Conservation (phyloP, 1,140 invertebrate species). For the Drosophila orosa region DNA sequence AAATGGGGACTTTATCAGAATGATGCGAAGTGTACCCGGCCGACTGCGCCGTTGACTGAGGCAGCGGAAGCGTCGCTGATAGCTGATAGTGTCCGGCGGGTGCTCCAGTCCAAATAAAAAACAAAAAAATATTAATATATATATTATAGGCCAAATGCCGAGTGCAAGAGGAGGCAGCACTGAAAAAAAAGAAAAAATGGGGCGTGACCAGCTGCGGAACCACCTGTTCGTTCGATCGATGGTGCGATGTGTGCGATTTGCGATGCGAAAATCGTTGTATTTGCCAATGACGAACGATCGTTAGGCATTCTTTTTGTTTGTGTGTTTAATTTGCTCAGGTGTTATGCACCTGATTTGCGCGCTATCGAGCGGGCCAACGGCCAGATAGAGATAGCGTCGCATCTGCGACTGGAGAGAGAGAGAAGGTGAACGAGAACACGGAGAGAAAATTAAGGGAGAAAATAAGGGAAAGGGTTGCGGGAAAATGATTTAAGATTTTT, state of each 20-base stretch:
- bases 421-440: conserved; percentile 20
- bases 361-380: conserved; percentile 69
- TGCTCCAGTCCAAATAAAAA: conserved; percentile 18
- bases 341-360: conserved; percentile 78
- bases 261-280: conserved; percentile 47
- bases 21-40: conserved; percentile 48
- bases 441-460: neutral
- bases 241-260: conserved; percentile 37
- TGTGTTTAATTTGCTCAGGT: conserved; percentile 76
- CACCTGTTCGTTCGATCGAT: conserved; percentile 53
- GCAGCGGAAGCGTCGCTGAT: conserved; percentile 67
- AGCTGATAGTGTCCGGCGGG: conserved; percentile 42
- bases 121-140: neutral
- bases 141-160: conserved; percentile 57
- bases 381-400: conserved; percentile 49
- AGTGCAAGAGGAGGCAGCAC: conserved; percentile 60
- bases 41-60: conserved; percentile 24
- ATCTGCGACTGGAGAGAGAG: conserved; percentile 25
- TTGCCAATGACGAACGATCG: conserved; percentile 67
- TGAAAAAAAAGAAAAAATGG: conserved; percentile 20
- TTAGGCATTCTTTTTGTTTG: conserved; percentile 59
- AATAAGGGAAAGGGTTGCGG: neutral
- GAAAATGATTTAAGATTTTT: neutral
- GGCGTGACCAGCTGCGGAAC: conserved; percentile 60
- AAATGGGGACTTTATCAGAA: conserved; percentile 59